A percentile compares a stretch with the other conserved stretches of the same genome.
Evolutionary conservation across 2,797 vertebrate genomes (phyloP).

Genomic region (Diplodus sargus): DNA sequence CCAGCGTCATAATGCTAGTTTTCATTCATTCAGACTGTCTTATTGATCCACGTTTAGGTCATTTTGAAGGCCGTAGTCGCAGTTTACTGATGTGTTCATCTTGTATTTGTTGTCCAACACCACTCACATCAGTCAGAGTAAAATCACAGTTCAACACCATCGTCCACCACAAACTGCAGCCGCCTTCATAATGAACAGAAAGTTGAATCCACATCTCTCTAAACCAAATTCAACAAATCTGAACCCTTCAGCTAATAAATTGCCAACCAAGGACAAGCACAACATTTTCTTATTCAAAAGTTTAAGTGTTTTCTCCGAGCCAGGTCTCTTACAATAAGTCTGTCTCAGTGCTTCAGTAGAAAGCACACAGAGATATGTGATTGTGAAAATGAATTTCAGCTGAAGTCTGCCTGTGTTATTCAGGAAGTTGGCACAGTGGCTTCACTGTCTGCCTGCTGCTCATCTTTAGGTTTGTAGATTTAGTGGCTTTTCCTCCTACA

Average conservation of each 20-base stretch:
- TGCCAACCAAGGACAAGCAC: not conserved
- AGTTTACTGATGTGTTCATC: not conserved
- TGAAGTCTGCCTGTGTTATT: not conserved
- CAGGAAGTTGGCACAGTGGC: not conserved
- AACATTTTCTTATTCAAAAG: no score
- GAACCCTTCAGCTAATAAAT: not conserved
- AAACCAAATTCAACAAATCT: not conserved
- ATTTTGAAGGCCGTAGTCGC: not conserved
- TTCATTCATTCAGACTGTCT: no score
- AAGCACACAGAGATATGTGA: not conserved
- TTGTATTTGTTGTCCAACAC: no score
- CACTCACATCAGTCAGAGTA: not conserved
- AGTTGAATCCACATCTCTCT: not conserved
- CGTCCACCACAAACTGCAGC: not conserved
- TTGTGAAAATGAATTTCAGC: not conserved
- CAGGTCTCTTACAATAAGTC: not conserved
- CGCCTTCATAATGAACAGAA: not conserved
- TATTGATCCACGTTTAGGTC: not conserved
- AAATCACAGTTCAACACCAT: no score
- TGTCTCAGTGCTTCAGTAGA: not conserved
- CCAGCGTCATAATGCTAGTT: no score
- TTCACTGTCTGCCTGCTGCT: not conserved
- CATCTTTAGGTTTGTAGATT: slow-evolving; percentile 8
- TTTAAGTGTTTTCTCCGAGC: not conserved
- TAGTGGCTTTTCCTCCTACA: not conserved